Base-by-base conservation (phyloP, 1,140 invertebrate species). In the Venturia canescens region DNA sequence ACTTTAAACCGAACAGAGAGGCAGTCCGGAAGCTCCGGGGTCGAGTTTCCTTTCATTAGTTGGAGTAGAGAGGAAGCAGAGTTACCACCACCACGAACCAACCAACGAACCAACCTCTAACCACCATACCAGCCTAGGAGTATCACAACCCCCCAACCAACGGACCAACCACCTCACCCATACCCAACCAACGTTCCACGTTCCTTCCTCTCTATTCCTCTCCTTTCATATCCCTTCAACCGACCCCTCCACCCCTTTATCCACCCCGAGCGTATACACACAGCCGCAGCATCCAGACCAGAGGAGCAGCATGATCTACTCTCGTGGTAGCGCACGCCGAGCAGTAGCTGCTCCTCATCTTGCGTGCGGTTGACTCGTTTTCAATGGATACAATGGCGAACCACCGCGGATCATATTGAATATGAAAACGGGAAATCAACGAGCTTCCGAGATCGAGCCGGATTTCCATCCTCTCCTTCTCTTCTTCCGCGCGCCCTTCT, bases 341-440 rank as follows among this genome's bases (percentile, higher is more conserved):
- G 75, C 75, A 29, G n/a, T 77, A 18, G 29, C 66, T 69, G 83
- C 84, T 87, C 86, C 88, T 89, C 89, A 90, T 91, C 89, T 92
- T 88, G 89, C 89, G 86, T 91, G 89, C 91, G 91, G 90, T 92
- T 91, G 89, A 92, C 90, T 92, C 89, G 90, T 88, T 92, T 91
- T 92, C 90, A 92, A 92, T 91, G 91, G 90, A 91, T 87, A 91
- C 91, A 91, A 92, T 92, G 87, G 86, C 87, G 85, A 85, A 87
- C 75, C 75, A 38, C 31, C 27, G 82, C 87, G 87, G 88, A 90
- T 90, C 90, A 91, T 92, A 91, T 91, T 91, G 88, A 91, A 92
- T 91, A 91, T 91, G 90, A 91, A 92, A 91, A 91, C 90, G 88
- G 88, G 86, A 90, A 92, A 92, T 91, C 89, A 91, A 92, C 90